Percentiles rank a stretch among this genome's conserved stretches.
These are phyloP conservation scores for Himalopsyche kuldschensis DNA, from an alignment of 2,888 invertebrate species.

Conservation along the genomic window DNA sequence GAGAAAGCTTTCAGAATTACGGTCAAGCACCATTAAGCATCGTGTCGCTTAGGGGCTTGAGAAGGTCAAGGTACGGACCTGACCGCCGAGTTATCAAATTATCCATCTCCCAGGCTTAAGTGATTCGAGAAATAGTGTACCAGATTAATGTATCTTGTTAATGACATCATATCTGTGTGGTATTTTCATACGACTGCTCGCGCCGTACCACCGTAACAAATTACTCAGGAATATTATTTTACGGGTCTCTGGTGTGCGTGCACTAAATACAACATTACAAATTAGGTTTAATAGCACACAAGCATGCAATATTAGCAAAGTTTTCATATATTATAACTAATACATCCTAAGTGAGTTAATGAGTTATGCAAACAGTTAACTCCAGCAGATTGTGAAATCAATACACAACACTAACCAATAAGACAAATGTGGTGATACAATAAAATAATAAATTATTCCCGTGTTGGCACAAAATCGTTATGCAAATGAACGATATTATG, in stretches of 20 bases:
- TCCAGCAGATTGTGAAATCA: no score
- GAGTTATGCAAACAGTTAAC: no score
- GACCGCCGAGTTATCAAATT: neutral
- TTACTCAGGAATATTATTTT: conserved; percentile 3
- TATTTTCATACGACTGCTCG: neutral
- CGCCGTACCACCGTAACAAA: neutral
- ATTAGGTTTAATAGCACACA: neutral
- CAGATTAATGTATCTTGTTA: neutral
- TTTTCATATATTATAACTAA: neutral
- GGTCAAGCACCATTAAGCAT: neutral
- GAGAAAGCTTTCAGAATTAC: neutral
- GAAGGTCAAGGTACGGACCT: neutral
- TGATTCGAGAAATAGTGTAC: neutral
- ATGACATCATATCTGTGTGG: neutral
- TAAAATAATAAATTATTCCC: no score
- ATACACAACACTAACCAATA: no score
- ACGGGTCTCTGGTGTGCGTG: neutral
- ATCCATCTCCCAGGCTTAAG: neutral
- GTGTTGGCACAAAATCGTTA: no score
- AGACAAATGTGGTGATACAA: no score
- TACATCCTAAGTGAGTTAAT: neutral
- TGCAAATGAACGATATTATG: no score
- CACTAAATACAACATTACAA: neutral
- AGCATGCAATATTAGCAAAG: neutral
- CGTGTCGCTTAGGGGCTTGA: neutral